Evolutionary conservation across 2,113 vertebrate genomes (phyloP).

Genomic region (Oreotrochilus melanogaster): DNA sequence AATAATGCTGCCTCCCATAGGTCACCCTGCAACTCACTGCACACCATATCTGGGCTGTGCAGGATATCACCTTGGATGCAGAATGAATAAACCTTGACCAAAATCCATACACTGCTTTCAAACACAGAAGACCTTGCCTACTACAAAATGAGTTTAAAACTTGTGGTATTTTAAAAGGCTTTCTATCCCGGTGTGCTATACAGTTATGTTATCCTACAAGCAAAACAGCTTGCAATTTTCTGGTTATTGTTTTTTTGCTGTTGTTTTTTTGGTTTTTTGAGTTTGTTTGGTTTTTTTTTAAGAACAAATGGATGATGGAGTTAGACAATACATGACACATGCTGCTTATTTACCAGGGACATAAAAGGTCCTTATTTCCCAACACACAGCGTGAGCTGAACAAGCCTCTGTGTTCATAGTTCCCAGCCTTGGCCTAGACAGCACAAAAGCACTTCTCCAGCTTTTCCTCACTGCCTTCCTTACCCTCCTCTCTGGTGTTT

Average conservation of each 20-base stretch:
- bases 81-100: not conserved
- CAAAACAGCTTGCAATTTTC: not conserved
- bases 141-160: not conserved
- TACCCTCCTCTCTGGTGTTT: not conserved
- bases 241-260: not conserved
- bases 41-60: not conserved
- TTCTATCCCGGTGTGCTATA: not conserved
- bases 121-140: not conserved
- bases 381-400: not conserved
- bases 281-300: not conserved
- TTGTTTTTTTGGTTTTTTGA: too few species aligned
- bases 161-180: not conserved
- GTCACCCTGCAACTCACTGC: not conserved
- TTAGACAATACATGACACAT: slow-evolving; percentile 39
- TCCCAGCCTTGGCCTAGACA: not conserved
- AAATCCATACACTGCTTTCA: not conserved
- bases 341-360: slow-evolving; percentile 1
- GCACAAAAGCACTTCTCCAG: not conserved
- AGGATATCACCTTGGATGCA: not conserved
- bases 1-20: not conserved
- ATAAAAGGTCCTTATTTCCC: slow-evolving; percentile 23
- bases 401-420: not conserved
- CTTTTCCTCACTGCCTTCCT: not conserved
- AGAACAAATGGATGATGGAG: slow-evolving; percentile 20
- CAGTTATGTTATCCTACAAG: not conserved